Evolutionary conservation across 2,888 invertebrate species (phyloP), one percentile per base, ranked within the genome.

Genomic region (Andrena chrysosceles): DNA sequence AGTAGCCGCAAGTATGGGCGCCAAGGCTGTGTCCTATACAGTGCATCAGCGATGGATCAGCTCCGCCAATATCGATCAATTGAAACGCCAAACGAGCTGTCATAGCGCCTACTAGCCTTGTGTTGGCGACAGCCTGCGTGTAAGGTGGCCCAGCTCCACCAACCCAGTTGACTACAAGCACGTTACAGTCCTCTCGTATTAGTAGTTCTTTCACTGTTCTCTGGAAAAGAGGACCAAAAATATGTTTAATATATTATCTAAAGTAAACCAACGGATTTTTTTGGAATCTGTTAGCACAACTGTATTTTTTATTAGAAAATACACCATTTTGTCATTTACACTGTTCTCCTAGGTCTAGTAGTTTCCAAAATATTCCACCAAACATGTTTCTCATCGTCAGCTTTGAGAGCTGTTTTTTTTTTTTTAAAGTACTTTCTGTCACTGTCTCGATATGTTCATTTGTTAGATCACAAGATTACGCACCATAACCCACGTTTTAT

Each of bases 111-210:
- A 98, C 96, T 16, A 99, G 95, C 69, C 98, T 95, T 26, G 97
- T 98, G 92, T 99, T 99, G 0, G 98, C 98, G 2, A 98, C 98
- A 0, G 99, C 98, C 93, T 98, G 98, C 0, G 97, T 97, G 92
- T 99, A 99, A 0, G 98, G 98, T 0, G 98, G 98, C 83, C 96
- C 96, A 0, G 98, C 97, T 0, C 98, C 98, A 5, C 96, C 96
- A 79, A 97, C 96, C 98, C 98, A 98, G 91, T 98, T 98, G 2
- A 98, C 96, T 0, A 97, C 95, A 16, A 98, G 95, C 0, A 98
- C 97, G 71, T 97, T 97, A 59, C 96, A 96, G 68, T 96, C 96
- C 56, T 96, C 96, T 72, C 96, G 95, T 0, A 95, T 95, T 7
- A 98, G 93, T n/a, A 98, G 94, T 35, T 97, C 96, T 72, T 96